Percentiles rank a stretch among this genome's conserved stretches.
phyloP scores from a whole-genome alignment of 1,140 invertebrate species.

The Anastatus disparis region DNA sequence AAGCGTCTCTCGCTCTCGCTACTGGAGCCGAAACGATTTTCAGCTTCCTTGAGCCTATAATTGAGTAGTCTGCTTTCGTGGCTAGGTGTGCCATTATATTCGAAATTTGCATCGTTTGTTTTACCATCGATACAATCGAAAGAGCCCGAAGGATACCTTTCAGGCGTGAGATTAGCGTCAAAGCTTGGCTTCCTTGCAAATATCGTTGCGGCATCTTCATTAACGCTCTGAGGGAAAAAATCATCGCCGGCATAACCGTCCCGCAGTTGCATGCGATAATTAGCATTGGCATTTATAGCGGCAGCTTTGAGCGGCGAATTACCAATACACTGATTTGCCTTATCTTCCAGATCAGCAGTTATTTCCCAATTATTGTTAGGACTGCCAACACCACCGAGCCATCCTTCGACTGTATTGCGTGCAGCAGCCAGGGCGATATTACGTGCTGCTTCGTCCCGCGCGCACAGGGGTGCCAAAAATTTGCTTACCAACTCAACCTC shows the following conservation, averaged over 20 bases:
- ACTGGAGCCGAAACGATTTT: slow-evolving; percentile 56
- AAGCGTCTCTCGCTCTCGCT: slow-evolving; percentile 57
- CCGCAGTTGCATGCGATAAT: too few species aligned
- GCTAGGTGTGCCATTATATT: slow-evolving; percentile 26
- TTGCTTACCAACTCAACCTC: slow-evolving; percentile 68
- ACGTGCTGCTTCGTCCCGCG: slow-evolving; percentile 66
- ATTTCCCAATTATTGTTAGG: slow-evolving; percentile 50
- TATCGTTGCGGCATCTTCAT: slow-evolving; percentile 45
- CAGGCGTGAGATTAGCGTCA: slow-evolving; percentile 43
- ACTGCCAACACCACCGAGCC: slow-evolving; percentile 68
- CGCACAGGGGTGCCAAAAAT: slow-evolving; percentile 68
- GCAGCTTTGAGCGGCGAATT: not conserved
- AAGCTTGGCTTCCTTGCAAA: slow-evolving; percentile 51
- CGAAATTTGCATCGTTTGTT: not conserved
- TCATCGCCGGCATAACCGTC: slow-evolving; percentile 39
- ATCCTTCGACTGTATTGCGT: slow-evolving; percentile 69
- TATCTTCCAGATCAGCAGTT: too few species aligned
- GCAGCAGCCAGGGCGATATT: slow-evolving; percentile 69
- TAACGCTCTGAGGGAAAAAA: slow-evolving; percentile 60
- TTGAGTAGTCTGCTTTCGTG: not conserved
- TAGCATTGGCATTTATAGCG: too few species aligned
- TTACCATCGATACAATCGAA: slow-evolving; percentile 58
- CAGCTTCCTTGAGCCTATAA: slow-evolving; percentile 47
- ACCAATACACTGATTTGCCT: too few species aligned
- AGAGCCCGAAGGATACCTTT: slow-evolving; percentile 50